Base-by-base conservation (phyloP, 2,113 vertebrate genomes). In the Patagioenas fasciata region DNA sequence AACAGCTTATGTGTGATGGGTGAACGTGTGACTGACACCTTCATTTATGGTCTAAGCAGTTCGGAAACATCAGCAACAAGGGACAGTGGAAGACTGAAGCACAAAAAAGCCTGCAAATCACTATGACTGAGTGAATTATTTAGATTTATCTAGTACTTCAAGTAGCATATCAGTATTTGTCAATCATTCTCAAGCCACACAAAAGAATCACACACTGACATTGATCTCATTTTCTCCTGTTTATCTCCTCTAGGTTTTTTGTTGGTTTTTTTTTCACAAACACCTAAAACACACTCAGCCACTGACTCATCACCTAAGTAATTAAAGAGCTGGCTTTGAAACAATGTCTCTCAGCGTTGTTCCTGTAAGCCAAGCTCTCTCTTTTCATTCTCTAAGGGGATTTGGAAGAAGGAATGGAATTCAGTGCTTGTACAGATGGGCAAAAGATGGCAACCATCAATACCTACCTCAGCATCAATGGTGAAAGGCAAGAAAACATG, bases 351-450 rank as follows among this genome's bases (percentile, higher is more conserved):
- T 26, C 69, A 26, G 29, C 69, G 93, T 34, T 72, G 60, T 92
- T 89, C 67, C 78, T 72, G 53, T 85, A 91, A 89, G 62, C 69
- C n/a, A 89, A 91, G 26, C 12, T 4, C 3, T 29, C 48, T 34
- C 34, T 84, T 84, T 85, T 75, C 13, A 25, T 48, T 92, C 23
- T 73, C 32, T 67, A 91, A 98, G 98, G 96, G 29, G 61, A 70
- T 78, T 71, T 88, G 32, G 97, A 97, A 44, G 98, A 99, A 75
- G 97, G 98, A 26, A 20, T 99, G 65, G 97, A 95, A 78, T 61
- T 97, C 21, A 56, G 44, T 9, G 96, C 96, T 6, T 98, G 98
- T 72, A 85, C 95, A 60, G 97, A 97, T 48, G 91, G 91, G 40
- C 93, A 96, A 44, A 84, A 48, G 82, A 88, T 60, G 26, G 77